Percentiles rank a stretch among this genome's conserved stretches.
phyloP scores from a whole-genome alignment of 2,113 vertebrate species.

The Stigmatopora argus region DNA sequence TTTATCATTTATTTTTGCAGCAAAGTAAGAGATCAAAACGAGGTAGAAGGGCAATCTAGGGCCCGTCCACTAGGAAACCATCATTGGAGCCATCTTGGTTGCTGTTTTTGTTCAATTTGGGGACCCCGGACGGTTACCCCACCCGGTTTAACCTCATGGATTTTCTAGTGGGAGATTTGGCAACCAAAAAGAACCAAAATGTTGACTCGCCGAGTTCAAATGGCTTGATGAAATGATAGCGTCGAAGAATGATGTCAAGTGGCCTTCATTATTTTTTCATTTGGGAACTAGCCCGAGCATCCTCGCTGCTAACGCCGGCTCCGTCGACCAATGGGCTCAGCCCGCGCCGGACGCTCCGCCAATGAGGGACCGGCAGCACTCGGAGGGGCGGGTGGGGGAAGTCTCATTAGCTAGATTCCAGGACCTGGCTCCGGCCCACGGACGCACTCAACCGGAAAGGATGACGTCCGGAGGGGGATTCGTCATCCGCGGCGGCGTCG shows the following conservation, averaged over 20 bases:
- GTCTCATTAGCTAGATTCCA: conserved; percentile 75
- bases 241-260: too few species aligned
- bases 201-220: too few species aligned
- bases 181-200: too few species aligned
- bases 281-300: too few species aligned
- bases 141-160: too few species aligned
- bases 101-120: too few species aligned
- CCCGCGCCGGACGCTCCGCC: conserved; percentile 26
- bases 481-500: conserved; percentile 45
- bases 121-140: too few species aligned
- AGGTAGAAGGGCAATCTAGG: background rate
- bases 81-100: too few species aligned
- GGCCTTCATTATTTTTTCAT: too few species aligned
- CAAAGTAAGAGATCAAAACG: background rate
- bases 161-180: too few species aligned
- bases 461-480: conserved; percentile 62
- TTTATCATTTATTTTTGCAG: conserved; percentile 9
- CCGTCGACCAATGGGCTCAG: conserved; percentile 31
- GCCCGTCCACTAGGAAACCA: too few species aligned
- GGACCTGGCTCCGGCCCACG: conserved; percentile 67
- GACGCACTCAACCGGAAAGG: conserved; percentile 57
- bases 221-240: too few species aligned
- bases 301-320: conserved; percentile 37
- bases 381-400: conserved; percentile 21
- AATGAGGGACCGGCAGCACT: conserved; percentile 42